phyloP scores from a whole-genome alignment of 2,797 vertebrate genomes.

The Danio kyathit region DNA sequence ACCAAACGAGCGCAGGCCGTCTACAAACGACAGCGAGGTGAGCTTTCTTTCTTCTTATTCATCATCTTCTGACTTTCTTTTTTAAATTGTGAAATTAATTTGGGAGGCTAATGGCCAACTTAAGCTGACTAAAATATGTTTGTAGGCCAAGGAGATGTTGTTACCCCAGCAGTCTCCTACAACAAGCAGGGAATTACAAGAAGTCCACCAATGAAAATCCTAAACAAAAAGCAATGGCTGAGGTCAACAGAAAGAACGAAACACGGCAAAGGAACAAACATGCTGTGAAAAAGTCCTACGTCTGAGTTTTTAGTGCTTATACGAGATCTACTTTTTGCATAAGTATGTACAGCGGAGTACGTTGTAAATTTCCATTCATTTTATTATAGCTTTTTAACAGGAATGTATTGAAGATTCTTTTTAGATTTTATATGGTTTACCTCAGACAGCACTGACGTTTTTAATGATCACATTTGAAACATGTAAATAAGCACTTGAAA shows the following conservation, averaged over 20 bases:
- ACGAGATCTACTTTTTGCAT: background rate
- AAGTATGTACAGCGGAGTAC: background rate
- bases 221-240: slow-evolving; percentile 36
- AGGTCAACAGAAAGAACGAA: slow-evolving; percentile 35
- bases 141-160: slow-evolving; percentile 42
- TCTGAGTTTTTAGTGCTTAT: background rate
- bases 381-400: background rate
- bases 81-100: slow-evolving; percentile 14
- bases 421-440: background rate
- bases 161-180: slow-evolving; percentile 37
- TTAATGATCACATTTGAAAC: background rate
- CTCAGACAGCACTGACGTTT: background rate
- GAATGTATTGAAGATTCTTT: background rate
- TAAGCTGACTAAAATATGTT: background rate
- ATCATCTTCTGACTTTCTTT: background rate
- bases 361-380: background rate
- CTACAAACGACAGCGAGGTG: slow-evolving; percentile 66
- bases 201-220: slow-evolving; percentile 27
- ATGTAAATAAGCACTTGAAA: background rate
- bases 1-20: slow-evolving; percentile 28
- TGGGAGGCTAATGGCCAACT: background rate
- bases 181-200: slow-evolving; percentile 55
- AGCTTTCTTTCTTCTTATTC: slow-evolving; percentile 11
- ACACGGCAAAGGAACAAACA: slow-evolving; percentile 33
- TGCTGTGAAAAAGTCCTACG: slow-evolving; percentile 19